Evolutionary conservation across 2,888 invertebrate species (phyloP).

Genomic region (Spodoptera exigua): DNA sequence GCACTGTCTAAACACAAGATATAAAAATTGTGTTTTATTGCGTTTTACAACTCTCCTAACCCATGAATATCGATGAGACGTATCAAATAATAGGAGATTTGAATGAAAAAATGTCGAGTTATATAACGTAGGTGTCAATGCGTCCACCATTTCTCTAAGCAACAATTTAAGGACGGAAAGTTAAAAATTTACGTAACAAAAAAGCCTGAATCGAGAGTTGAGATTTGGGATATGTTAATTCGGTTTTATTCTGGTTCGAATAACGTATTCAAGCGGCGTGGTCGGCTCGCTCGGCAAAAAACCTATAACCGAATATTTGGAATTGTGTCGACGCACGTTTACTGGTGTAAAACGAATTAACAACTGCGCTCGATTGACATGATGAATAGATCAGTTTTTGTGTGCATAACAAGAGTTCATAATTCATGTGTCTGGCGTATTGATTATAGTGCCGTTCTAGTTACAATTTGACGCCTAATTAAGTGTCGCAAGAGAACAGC

Average conservation of each 20-base stretch:
- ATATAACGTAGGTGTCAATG: conserved; percentile 85
- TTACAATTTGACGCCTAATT: conserved; percentile 24
- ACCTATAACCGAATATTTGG: conserved; percentile 79
- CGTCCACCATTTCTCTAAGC: conserved; percentile 71
- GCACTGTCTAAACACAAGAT: conserved; percentile 87
- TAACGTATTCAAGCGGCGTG: conserved; percentile 78
- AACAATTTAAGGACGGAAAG: conserved; percentile 77
- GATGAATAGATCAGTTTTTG: conserved; percentile 69
- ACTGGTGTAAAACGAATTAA: conserved; percentile 81
- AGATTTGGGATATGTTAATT: conserved; percentile 82
- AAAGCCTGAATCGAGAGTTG: conserved; percentile 72
- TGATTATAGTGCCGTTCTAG: conserved; percentile 28
- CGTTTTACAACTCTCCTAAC: conserved; percentile 81
- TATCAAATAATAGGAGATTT: conserved; percentile 77
- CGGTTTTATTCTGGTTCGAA: conserved; percentile 73
- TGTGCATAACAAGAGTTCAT: conserved; percentile 49
- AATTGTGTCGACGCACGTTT: conserved; percentile 79
- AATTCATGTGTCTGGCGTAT: conserved; percentile 39
- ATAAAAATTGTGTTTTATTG: conserved; percentile 88
- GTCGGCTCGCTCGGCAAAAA: conserved; percentile 75
- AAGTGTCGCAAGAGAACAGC: conserved; percentile 18
- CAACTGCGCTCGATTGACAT: conserved; percentile 64
- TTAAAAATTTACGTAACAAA: conserved; percentile 80
- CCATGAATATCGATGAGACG: conserved; percentile 84
- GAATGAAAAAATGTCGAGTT: conserved; percentile 67